Base-by-base conservation (phyloP, 2,888 invertebrate genomes). In the Opisthograptis luteolata region DNA sequence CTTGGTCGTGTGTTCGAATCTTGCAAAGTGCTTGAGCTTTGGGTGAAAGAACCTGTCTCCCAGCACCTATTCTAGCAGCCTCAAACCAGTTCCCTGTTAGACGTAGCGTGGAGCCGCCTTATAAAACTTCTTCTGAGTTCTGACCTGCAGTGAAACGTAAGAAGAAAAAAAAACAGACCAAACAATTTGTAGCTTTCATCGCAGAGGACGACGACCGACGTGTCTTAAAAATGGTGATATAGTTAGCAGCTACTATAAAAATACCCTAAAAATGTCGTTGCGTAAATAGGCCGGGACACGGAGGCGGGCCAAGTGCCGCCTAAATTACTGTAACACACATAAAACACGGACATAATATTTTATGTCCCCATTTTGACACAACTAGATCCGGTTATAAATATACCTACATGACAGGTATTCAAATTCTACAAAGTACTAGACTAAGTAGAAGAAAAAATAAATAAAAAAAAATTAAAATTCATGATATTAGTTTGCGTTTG, bases 301-400 rank as follows among this genome's bases (percentile, higher is more conserved):
- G 60, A 64, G 60, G 53, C 60, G 61, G 60, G 58, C 58, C 55
- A 46, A 69, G 58, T 62, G 58, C 51, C 58, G 50, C 57, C 62
- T 60, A 64, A 70, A 68, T 71, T 62, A 65, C 57, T 65, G 70
- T 60, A 58, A 60, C 52, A 50, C 52, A 56, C 63, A 55, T 67
- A 70, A 72, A 70, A 68, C 61, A 52, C 54, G 53, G 53, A 57
- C 43, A 43, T 65, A 60, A 66, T 64, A 68, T 62, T 59, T 66
- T 66, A 66, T 48, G 57, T 59, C 50, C 42, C 25, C 20, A 31
- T 46, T 39, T 39, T 24, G 20, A 25, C 34, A 44, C 39, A 40
- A 44, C 30, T 49, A 42, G 19, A 48, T 42, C 42, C 43, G 39
- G 20, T 6, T 19, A 35, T 40, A 36, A 28, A 30, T 37, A 13